These are phyloP conservation scores for Tachystola acroxantha DNA, from an alignment of 2,888 invertebrate genomes.

Conservation along the genomic window DNA sequence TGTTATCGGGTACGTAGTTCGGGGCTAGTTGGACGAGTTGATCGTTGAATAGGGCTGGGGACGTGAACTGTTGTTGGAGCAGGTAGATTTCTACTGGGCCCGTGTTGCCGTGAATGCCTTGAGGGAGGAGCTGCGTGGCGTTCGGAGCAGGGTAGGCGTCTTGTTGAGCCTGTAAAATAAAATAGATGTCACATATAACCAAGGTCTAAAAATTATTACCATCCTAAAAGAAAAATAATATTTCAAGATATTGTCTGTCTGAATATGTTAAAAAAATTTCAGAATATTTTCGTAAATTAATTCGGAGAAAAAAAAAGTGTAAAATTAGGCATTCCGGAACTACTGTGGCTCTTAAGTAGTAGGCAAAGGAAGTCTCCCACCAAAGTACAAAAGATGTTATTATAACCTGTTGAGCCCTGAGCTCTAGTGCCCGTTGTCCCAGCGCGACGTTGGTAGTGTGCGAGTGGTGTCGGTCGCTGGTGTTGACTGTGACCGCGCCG, in stretches of 20 bases:
- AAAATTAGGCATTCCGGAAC: too few species aligned
- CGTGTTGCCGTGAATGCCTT: slow-evolving; percentile 12
- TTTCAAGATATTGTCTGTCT: too few species aligned
- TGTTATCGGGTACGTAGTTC: slow-evolving; percentile 19
- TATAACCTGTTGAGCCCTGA: slow-evolving; percentile 41
- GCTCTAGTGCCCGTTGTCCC: slow-evolving; percentile 75
- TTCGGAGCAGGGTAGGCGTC: slow-evolving; percentile 13
- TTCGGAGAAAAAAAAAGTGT: too few species aligned
- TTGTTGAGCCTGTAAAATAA: slow-evolving; percentile 12
- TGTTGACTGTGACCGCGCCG: slow-evolving; percentile 77
- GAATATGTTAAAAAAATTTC: too few species aligned
- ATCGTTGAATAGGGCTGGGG: slow-evolving; percentile 17
- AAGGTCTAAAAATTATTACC: too few species aligned
- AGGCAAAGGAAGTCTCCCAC: too few species aligned
- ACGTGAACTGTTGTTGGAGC: slow-evolving; percentile 45
- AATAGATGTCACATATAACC: too few species aligned
- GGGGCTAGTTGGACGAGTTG: slow-evolving; percentile 26
- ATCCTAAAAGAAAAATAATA: too few species aligned
- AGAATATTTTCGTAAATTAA: too few species aligned
- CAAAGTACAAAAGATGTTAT: too few species aligned
- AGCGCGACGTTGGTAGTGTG: slow-evolving; percentile 73
- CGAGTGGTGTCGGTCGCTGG: slow-evolving; percentile 63
- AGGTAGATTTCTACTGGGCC: slow-evolving; percentile 45
- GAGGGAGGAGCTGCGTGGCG: slow-evolving; percentile 13
- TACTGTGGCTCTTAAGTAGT: too few species aligned